phyloP scores from a whole-genome alignment of 2,888 invertebrate species.

The Chaitophorus viminalis region DNA sequence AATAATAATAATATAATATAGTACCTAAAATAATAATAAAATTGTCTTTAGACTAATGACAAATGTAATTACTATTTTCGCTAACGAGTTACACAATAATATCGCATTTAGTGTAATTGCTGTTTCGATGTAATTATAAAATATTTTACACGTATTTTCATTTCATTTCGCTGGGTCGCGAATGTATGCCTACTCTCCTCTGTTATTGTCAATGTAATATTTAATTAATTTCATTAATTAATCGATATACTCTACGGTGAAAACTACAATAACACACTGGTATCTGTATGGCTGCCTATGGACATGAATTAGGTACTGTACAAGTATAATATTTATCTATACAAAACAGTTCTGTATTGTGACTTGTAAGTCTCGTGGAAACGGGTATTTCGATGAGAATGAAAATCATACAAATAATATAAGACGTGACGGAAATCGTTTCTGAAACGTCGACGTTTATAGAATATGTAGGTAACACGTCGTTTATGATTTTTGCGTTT shows the following conservation, averaged over 20 bases:
- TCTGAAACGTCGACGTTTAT: too few species aligned
- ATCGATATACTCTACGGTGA: background rate
- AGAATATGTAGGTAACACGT: too few species aligned
- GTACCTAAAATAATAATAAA: background rate
- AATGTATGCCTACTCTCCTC: background rate
- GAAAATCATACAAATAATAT: too few species aligned
- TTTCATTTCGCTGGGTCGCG: background rate
- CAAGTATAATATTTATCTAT: background rate
- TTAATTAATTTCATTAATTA: background rate
- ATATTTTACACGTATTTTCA: background rate
- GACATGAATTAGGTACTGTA: background rate
- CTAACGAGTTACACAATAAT: background rate
- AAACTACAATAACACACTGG: too few species aligned
- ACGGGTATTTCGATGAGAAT: too few species aligned
- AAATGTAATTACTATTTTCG: slow-evolving; percentile 30
- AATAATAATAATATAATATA: background rate
- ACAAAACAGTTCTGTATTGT: too few species aligned
- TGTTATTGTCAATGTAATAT: background rate
- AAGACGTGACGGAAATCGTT: too few species aligned
- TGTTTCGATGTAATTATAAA: slow-evolving; percentile 4
- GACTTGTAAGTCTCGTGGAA: too few species aligned
- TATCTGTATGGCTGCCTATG: too few species aligned
- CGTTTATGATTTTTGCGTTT: too few species aligned
- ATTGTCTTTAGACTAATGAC: slow-evolving; percentile 16
- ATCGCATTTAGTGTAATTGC: slow-evolving; percentile 28